Evolutionary conservation across 2,797 vertebrate species (phyloP).

Genomic region (Danio tinwini): DNA sequence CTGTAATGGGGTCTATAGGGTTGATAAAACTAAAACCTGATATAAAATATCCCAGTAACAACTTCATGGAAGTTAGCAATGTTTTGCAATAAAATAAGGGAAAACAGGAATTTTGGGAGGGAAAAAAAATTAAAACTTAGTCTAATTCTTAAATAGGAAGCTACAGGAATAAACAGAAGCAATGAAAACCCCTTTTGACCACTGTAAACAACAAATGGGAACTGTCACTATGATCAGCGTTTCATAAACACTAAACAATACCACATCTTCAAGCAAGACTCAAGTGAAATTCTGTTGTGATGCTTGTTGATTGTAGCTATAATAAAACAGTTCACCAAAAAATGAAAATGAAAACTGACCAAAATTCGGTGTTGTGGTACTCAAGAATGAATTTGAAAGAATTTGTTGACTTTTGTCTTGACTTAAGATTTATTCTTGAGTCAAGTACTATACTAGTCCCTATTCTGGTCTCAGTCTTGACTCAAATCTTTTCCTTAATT

Average conservation of each 20-base stretch:
- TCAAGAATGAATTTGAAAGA: too few species aligned
- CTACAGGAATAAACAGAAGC: neutral
- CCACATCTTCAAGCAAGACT: neutral
- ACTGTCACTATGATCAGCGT: neutral
- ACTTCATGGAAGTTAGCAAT: conserved; percentile 98
- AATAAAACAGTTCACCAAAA: conserved; percentile 9
- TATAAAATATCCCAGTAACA: conserved; percentile 89
- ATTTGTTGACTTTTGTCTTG: too few species aligned
- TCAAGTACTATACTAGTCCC: too few species aligned
- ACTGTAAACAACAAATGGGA: neutral
- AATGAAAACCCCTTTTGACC: neutral
- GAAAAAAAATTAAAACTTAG: neutral
- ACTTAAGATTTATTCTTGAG: too few species aligned
- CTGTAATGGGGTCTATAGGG: neutral
- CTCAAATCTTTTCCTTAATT: neutral
- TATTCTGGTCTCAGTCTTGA: neutral
- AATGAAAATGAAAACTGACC: neutral
- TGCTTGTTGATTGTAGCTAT: neutral
- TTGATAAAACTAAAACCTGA: conserved; percentile 79
- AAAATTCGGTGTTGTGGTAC: neutral
- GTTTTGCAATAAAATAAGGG: conserved; percentile 58
- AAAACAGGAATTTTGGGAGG: neutral
- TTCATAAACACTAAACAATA: neutral
- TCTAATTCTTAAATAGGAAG: neutral
- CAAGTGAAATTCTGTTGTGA: neutral